These are phyloP conservation scores for Lepidotrigona ventralis DNA, from an alignment of 1,140 invertebrate species.

Conservation along the genomic window DNA sequence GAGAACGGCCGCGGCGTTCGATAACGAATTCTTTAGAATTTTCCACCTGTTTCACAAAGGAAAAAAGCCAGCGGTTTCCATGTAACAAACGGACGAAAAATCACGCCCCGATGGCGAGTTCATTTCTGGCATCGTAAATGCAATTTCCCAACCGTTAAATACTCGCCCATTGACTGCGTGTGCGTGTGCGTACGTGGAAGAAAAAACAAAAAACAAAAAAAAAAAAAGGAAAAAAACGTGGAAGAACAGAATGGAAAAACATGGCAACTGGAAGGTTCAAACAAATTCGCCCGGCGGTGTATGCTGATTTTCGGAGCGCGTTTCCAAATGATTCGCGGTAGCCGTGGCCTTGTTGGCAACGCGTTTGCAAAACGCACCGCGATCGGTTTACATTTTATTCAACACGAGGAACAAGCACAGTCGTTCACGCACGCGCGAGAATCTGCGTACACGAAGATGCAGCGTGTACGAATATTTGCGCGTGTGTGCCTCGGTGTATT, in stretches of 20 bases:
- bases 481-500: background rate
- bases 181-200: too few relatives aligned
- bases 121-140: background rate
- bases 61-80: background rate
- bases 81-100: constrained; percentile 2
- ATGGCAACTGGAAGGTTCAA: background rate
- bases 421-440: background rate
- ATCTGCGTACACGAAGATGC: background rate
- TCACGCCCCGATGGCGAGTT: background rate
- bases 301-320: constrained; percentile 20
- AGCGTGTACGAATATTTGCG: background rate
- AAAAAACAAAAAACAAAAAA: background rate
- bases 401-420: background rate
- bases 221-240: background rate
- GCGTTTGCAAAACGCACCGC: background rate
- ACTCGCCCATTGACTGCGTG: background rate
- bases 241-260: background rate
- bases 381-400: constrained; percentile 29
- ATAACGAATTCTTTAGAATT: background rate
- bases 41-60: background rate
- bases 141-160: constrained; percentile 13
- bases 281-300: background rate
- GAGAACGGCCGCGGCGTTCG: background rate
- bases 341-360: constrained; percentile 9
- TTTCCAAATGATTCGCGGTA: constrained; percentile 9